Percentiles rank a stretch among this genome's conserved stretches.
Conservation (phyloP, 2,888 invertebrate genomes). For the Standfussiana lucernea region DNA sequence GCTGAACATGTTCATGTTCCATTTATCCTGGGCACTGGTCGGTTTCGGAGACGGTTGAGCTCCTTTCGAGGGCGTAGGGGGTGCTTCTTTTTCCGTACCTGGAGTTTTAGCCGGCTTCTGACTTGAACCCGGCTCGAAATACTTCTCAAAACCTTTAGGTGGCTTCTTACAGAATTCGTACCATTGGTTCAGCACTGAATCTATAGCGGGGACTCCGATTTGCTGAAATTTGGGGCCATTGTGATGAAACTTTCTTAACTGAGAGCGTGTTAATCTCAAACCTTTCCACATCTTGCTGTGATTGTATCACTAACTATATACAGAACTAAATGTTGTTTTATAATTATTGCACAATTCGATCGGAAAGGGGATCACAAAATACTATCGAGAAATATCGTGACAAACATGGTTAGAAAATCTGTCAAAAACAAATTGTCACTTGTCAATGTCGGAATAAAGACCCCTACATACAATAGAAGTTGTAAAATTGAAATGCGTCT, state of each 20-base stretch:
- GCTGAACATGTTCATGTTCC: conserved; percentile 92
- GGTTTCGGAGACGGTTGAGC: conserved; percentile 83
- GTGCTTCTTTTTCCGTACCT: conserved; percentile 77
- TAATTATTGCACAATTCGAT: conserved; percentile 83
- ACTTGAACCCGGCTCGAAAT: conserved; percentile 93
- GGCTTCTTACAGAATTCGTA: conserved; percentile 93
- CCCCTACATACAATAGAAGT: conserved; percentile 13
- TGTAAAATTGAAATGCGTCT: conserved; percentile 11
- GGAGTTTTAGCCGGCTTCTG: conserved; percentile 85
- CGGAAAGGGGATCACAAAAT: conserved; percentile 82
- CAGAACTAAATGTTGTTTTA: conserved; percentile 69
- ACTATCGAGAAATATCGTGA: conserved; percentile 78
- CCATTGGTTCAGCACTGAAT: conserved; percentile 92
- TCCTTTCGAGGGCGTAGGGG: conserved; percentile 84
- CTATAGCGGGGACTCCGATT: conserved; percentile 89
- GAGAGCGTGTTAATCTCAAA: conserved; percentile 87
- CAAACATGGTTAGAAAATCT: conserved; percentile 88
- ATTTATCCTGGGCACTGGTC: conserved; percentile 86
- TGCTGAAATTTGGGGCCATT: conserved; percentile 85
- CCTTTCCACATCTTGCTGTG: conserved; percentile 87
- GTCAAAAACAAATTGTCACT: conserved; percentile 69
- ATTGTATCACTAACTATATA: conserved; percentile 74
- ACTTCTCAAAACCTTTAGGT: conserved; percentile 98
- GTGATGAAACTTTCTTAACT: conserved; percentile 86
- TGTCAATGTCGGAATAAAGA: conserved; percentile 52